phyloP scores from a whole-genome alignment of 2,888 invertebrate species.

The Lasioglossum zephyrum region DNA sequence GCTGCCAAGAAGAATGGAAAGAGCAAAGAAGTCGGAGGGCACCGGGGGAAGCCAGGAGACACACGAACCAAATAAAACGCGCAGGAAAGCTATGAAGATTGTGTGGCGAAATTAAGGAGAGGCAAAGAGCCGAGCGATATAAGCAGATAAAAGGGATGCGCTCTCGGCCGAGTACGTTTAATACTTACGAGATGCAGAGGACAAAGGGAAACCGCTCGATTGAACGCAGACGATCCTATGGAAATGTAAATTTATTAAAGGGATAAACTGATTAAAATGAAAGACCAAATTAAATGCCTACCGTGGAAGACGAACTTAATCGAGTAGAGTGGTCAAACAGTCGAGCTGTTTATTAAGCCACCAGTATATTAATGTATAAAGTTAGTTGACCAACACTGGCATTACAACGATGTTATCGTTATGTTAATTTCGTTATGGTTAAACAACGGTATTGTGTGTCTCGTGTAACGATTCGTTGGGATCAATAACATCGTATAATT shows the following conservation, averaged over 20 bases:
- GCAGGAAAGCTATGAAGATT: neutral
- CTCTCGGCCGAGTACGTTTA: neutral
- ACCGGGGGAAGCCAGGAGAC: neutral
- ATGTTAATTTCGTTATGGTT: neutral
- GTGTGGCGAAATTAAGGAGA: slow-evolving; percentile 9
- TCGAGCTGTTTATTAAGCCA: no score
- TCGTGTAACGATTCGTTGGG: neutral
- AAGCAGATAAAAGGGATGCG: neutral
- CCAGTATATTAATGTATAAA: no score
- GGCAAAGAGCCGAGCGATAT: neutral
- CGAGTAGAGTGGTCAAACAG: neutral
- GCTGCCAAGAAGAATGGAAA: neutral
- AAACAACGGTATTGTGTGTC: neutral
- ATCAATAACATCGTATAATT: neutral
- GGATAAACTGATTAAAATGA: neutral
- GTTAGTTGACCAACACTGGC: neutral
- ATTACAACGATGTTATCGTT: neutral
- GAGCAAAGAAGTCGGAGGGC: neutral
- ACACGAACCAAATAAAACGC: slow-evolving; percentile 10
- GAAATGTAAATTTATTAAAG: slow-evolving; percentile 7
- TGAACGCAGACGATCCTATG: neutral
- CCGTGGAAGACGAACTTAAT: neutral
- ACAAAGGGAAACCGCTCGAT: neutral
- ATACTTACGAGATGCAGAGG: neutral
- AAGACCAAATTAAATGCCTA: neutral